Evolutionary conservation across 2,113 vertebrate species (phyloP).

Genomic region (Helogale parvula): DNA sequence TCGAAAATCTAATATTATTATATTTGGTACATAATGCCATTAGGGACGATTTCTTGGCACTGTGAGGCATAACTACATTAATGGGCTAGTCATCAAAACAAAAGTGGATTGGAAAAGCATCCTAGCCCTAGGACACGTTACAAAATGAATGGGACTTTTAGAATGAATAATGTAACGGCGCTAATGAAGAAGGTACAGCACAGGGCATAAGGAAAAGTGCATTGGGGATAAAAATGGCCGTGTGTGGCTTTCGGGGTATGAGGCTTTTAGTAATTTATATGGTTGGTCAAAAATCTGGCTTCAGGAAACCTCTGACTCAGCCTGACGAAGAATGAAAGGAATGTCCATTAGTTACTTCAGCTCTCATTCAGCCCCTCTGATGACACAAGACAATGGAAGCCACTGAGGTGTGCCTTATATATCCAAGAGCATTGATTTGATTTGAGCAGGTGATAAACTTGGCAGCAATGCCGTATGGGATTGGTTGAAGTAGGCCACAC

Average conservation of each 20-base stretch:
- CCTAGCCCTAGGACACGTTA: neutral
- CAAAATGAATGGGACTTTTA: neutral
- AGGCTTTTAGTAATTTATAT: neutral
- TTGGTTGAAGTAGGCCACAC: neutral
- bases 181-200: neutral
- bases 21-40: neutral
- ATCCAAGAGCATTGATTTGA: neutral
- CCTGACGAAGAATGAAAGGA: neutral
- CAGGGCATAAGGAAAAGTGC: neutral
- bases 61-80: neutral
- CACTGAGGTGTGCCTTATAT: neutral
- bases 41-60: neutral
- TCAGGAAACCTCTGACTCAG: slow-evolving; percentile 8
- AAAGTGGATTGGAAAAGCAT: neutral
- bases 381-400: neutral
- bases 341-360: neutral
- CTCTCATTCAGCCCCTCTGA: neutral
- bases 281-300: neutral
- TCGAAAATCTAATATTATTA: neutral
- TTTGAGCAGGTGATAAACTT: neutral
- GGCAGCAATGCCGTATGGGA: neutral
- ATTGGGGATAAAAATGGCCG: neutral
- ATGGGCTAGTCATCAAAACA: neutral
- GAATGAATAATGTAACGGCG: slow-evolving; percentile 35
- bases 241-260: neutral